Evolutionary conservation across 2,113 vertebrate species (phyloP), one percentile per base, ranked within the genome.

Genomic region (Zosterops borbonicus): DNA sequence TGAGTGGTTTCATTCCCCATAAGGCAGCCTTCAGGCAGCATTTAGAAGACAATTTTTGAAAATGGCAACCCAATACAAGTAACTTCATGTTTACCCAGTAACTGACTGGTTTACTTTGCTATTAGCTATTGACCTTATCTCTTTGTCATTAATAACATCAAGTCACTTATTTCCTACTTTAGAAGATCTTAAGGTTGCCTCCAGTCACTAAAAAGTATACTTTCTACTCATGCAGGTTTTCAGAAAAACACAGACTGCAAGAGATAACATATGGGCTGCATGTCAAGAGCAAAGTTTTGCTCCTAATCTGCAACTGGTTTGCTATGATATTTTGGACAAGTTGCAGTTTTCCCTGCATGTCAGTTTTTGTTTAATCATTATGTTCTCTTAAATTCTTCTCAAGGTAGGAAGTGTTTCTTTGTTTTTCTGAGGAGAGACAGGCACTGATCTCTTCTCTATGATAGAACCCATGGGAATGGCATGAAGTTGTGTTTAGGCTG

Each of bases 1-100:
- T 31, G 6, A 23, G 7, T 62, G 56, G 29, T 87, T 29, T 8
- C 14, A 76, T 71, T 76, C 18, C 6, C 22, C 22, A 80, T 62
- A 80, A 83, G 65, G 5, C 12, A 81, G 25, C 4, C n/a, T 81
- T 8, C 21, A 53, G 27, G 14, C 3, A 62, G 5, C 29, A 84
- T 67, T 80, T 62, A 47, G 46, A 71, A 27, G 21, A 49, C 5
- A 67, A 44, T 58, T 90, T 93, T 70, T 41, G 3, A 14, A 64
- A 87, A 23, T n/a, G 41, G 5, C 8, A 47, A 37, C 10, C 0
- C 0, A 11, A 41, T 29, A 23, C 0, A 2, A 37, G 25, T 65
- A 60, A 46, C 3, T 33, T 44, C 4, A 12, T 39, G 21, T 77
- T 74, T 35, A 88, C 11, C 25, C 23, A 29, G 24, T 31, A 83